Conservation (phyloP, 2,113 vertebrate species). For the Pithys albifrons region DNA sequence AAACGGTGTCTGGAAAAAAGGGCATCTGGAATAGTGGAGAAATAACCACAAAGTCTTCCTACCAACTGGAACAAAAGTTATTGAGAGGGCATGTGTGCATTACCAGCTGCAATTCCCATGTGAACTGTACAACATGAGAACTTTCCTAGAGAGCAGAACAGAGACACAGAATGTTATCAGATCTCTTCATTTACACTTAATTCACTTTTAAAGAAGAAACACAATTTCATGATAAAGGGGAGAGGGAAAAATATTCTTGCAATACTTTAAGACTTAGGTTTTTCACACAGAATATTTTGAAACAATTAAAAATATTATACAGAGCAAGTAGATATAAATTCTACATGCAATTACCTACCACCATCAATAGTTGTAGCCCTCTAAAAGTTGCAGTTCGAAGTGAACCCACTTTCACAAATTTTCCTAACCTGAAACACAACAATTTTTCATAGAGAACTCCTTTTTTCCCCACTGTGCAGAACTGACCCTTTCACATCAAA, state of each 20-base stretch:
- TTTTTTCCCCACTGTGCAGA: background rate
- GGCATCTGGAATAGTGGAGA: background rate
- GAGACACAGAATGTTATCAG: background rate
- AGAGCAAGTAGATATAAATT: background rate
- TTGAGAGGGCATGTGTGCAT: accelerated
- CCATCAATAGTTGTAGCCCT: background rate
- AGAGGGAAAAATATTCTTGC: background rate
- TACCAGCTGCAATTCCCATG: background rate
- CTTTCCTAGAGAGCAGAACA: background rate
- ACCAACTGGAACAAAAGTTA: background rate
- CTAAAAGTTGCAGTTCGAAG: background rate
- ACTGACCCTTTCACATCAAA: background rate
- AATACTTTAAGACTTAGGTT: background rate
- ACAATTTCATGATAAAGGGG: background rate
- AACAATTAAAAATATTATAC: background rate
- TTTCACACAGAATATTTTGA: background rate
- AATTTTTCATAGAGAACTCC: background rate
- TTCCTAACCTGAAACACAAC: background rate
- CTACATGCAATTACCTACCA: background rate
- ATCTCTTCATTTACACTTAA: background rate
- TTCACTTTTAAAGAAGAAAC: background rate
- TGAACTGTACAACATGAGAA: background rate
- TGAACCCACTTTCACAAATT: background rate
- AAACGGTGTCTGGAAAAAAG: background rate
- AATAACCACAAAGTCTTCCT: background rate